Evolutionary conservation across 2,113 vertebrate genomes (phyloP), one percentile per base, ranked within the genome.

Genomic region (Lontra canadensis): DNA sequence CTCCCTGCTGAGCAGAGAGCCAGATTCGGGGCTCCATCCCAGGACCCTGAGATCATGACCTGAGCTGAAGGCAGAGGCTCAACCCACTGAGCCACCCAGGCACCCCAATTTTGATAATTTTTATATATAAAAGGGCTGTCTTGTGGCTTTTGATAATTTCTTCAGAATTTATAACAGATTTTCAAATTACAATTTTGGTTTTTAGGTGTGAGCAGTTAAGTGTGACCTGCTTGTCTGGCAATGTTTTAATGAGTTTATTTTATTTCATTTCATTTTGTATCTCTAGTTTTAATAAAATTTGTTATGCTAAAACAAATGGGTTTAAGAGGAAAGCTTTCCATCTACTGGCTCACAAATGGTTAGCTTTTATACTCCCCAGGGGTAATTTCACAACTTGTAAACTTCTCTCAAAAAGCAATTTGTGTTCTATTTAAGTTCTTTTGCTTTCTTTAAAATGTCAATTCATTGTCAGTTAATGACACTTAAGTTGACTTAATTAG

Each of bases 401-500:
- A 81, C 4, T n/a, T 84, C 82, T 80, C 67, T 26, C 9, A 55
- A 52, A 74, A 84, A 89, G 82, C 47, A 74, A 17, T 76, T 87
- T 97, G 61, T 88, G 90, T 84, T 34, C 71, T 78, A 57, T 94
- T 76, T 55, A 89, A 96, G 55, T 88, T 81, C 44, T 69, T 80
- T 80, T 84, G 52, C 47, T 96, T 87, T 95, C 44, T 93, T 93
- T 86, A 95, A 94, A 96, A 83, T 93, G 59, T 86, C 23, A 29
- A 84, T 90, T 95, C 18, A 90, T 95, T 95, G 83, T 96, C 61
- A 69, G 79, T 85, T 91, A 83, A 31, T 57, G 69, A 67, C 59
- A 88, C 67, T 85, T 86, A 91, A 29, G 36, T 82, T 96, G 92
- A 89, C 81, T 87, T 89, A 93, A 97, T 95, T 89, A 95, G 44